phyloP scores from a whole-genome alignment of 2,113 vertebrate genomes.

The Cynopterus brachyotis region DNA sequence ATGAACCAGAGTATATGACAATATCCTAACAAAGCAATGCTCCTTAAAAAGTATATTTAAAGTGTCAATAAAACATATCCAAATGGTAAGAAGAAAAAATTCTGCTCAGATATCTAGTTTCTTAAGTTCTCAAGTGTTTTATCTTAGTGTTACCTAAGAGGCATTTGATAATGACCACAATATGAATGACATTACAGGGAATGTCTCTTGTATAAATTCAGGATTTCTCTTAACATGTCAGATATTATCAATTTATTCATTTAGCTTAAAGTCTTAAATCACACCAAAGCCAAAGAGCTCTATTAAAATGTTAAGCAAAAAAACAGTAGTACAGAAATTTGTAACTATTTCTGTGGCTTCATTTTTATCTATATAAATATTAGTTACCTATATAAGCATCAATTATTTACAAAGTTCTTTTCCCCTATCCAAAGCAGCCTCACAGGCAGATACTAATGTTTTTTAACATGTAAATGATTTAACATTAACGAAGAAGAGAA shows the following conservation, averaged over 20 bases:
- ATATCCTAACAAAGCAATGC: neutral
- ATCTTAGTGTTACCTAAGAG: neutral
- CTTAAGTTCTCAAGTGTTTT: neutral
- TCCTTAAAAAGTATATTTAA: neutral
- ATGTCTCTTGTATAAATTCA: neutral
- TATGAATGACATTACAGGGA: neutral
- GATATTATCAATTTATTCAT: neutral
- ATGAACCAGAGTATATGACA: neutral
- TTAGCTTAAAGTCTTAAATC: neutral
- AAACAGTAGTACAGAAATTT: neutral
- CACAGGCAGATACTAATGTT: neutral
- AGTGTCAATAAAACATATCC: neutral
- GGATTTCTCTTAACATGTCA: neutral
- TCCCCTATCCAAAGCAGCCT: neutral
- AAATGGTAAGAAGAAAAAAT: neutral
- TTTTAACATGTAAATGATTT: neutral
- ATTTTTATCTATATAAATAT: neutral
- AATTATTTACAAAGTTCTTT: neutral
- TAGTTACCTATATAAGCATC: neutral
- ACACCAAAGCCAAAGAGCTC: neutral
- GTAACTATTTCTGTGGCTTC: neutral
- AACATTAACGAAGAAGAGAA: neutral
- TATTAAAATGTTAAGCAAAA: neutral
- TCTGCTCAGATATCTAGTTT: neutral
- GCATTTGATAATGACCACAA: neutral